These are phyloP conservation scores for Heliconius congener DNA, from an alignment of 1,140 invertebrate genomes.

Conservation along the genomic window DNA sequence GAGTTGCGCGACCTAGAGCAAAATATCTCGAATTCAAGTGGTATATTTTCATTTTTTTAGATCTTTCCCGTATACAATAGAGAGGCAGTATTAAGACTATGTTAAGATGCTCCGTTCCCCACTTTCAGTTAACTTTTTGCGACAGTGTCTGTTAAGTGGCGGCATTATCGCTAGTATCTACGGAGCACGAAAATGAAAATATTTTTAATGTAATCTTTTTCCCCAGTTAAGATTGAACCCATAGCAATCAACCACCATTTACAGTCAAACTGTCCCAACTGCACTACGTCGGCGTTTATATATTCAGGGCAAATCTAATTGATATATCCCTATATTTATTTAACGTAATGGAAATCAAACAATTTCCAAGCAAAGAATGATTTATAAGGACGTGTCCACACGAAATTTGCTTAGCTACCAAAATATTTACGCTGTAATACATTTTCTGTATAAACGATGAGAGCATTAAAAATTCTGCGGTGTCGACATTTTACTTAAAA, in stretches of 20 bases:
- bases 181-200: too few relatives aligned
- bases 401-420: neutral
- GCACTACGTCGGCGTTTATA: too few relatives aligned
- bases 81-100: too few relatives aligned
- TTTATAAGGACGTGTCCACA: neutral
- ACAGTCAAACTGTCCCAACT: neutral
- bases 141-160: too few relatives aligned
- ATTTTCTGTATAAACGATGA: neutral
- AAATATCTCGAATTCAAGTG: too few relatives aligned
- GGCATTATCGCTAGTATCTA: too few relatives aligned
- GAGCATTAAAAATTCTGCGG: neutral
- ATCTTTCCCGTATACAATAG: too few relatives aligned
- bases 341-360: conserved; percentile 7
- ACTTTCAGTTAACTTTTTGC: too few relatives aligned
- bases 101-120: too few relatives aligned
- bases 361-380: neutral
- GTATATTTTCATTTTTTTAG: too few relatives aligned
- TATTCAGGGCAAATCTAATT: neutral
- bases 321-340: neutral
- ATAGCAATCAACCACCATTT: neutral
- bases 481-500: neutral
- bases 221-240: neutral
- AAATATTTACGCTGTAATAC: neutral
- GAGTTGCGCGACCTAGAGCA: too few relatives aligned
- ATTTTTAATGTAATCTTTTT: neutral